These are phyloP conservation scores for Drosophila gunungcola DNA, from an alignment of 1,140 invertebrate species.

Conservation along the genomic window DNA sequence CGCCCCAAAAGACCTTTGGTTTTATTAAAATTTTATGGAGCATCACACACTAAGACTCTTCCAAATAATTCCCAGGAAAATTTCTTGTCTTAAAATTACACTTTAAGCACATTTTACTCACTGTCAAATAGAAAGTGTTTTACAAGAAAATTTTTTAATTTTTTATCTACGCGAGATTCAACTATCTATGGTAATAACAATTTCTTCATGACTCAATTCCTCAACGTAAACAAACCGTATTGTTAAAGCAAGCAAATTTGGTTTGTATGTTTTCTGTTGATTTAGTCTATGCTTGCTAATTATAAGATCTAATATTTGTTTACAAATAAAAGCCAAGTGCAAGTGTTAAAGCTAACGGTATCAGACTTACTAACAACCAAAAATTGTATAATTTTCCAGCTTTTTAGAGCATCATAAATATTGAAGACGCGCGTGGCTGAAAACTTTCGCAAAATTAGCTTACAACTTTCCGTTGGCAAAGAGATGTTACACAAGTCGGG, in stretches of 20 bases:
- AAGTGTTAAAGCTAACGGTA: conserved; percentile 62
- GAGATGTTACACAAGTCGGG: conserved; percentile 55
- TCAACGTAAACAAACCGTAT: neutral
- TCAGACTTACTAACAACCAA: conserved; percentile 9
- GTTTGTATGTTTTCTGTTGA: conserved; percentile 1
- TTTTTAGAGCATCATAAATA: conserved; percentile 10
- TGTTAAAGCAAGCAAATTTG: neutral
- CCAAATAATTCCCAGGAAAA: no score
- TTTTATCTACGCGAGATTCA: neutral
- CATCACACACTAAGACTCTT: no score
- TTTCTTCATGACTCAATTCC: neutral
- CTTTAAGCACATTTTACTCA: no score
- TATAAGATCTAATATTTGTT: conserved; percentile 44
- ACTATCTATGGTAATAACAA: neutral
- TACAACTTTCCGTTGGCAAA: conserved; percentile 8
- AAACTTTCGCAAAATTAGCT: conserved; percentile 37
- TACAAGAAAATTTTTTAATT: neutral
- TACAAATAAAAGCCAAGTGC: conserved; percentile 4
- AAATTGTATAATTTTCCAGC: neutral
- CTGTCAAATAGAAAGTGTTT: neutral
- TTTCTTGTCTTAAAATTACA: no score
- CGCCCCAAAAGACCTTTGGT: no score
- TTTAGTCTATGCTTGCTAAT: conserved; percentile 46
- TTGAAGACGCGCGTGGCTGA: neutral
- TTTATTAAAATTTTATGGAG: no score